phyloP scores from a whole-genome alignment of 2,113 vertebrate genomes.

The Xenopus laevis region DNA sequence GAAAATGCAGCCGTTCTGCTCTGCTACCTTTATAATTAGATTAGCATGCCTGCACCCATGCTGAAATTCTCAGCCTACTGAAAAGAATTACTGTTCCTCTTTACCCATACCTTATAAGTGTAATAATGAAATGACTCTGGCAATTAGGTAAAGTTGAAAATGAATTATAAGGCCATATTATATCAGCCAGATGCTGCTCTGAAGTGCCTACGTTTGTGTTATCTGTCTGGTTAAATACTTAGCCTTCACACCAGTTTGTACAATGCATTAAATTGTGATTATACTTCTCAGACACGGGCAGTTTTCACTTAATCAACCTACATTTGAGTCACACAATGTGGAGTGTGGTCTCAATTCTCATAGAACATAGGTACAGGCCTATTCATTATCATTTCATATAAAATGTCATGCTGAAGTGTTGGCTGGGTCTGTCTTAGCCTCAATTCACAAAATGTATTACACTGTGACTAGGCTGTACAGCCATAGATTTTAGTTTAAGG shows the following conservation, averaged over 20 bases:
- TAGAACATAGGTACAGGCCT: background rate
- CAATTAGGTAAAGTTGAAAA: constrained; percentile 96
- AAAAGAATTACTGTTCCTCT: constrained; percentile 85
- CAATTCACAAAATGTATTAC: too few species aligned
- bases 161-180: constrained; percentile 86
- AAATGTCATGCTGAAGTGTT: too few species aligned
- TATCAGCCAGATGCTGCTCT: constrained; percentile 82
- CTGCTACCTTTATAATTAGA: constrained; percentile 97
- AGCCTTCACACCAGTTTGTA: constrained; percentile 60
- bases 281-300: constrained; percentile 50
- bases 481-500: too few species aligned
- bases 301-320: constrained; percentile 47
- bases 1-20: constrained; percentile 92
- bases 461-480: too few species aligned
- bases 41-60: constrained; percentile 89
- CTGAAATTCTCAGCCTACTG: constrained; percentile 83
- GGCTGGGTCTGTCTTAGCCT: too few species aligned
- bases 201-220: constrained; percentile 64
- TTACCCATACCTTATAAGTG: constrained; percentile 93
- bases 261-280: constrained; percentile 54
- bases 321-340: constrained; percentile 48
- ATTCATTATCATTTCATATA: background rate
- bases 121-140: constrained; percentile 90
- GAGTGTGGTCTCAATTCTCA: background rate
- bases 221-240: constrained; percentile 74